Base-by-base conservation (phyloP, 2,888 invertebrate genomes). In the Tenthredo mesomela region DNA sequence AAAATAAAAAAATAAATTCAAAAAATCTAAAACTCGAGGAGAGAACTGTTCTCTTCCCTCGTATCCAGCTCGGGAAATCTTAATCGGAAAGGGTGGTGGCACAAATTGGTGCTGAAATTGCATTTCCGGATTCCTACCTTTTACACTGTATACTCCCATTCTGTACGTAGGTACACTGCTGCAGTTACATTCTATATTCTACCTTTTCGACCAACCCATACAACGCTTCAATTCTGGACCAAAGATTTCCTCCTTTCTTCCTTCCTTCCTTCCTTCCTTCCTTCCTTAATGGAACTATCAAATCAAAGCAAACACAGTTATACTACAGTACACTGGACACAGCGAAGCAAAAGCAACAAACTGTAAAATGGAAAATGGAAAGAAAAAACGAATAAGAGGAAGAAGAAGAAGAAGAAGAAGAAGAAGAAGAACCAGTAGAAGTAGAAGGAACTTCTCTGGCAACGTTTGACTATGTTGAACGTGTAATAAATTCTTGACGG, bases 61-160 rank as follows among this genome's bases (percentile, higher is more conserved):
- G n/a, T 77, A 78, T 78, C 40, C 80, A 40, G 25, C 37, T 80
- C 58, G 61, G 50, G 40, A 54, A 80, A 80, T 58, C 61, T 61
- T 80, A 80, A 80, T 80, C 80, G 61, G 58, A 61, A 80, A 40
- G 6, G 80, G 80, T 25, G 40, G 40, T 61, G 80, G 80, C 61
- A 61, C 80, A 80, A 80, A 80, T 80, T 80, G 80, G 80, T 80
- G 61, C 61, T 80, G 80, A 80, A 80, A 80, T 80, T 80, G 80
- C 80, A 80, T 80, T 80, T 80, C 80, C 61, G 80, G 77, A 47
- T 50, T 77, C 54, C 77, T 54, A n/a, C 54, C 50, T n/a, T 29
- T 77, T 29, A 33, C 77, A 33, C 50, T 50, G 7, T n/a, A 50
- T n/a, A 33, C 25, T 29, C 54, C 15, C 33, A 54, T 25, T 29